Base-by-base conservation (phyloP, 2,888 invertebrate genomes). In the Lutraria lutraria region DNA sequence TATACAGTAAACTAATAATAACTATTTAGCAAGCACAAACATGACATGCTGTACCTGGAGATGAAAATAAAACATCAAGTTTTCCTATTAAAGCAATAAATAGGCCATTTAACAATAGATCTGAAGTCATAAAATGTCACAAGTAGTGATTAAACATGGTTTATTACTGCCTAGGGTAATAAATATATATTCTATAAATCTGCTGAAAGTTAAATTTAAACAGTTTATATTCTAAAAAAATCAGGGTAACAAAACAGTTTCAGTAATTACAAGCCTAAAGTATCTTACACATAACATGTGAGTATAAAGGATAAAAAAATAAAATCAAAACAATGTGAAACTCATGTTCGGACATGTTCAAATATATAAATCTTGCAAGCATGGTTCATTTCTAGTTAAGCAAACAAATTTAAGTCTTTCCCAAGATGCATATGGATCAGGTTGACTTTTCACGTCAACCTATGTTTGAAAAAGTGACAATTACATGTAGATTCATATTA, bases 341-440 rank as follows among this genome's bases (percentile, higher is more conserved):
- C 52, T 68, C 83, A 83, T 83, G 83, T 83, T 53, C 52, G n/a
- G 83, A 72, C 83, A 72, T 83, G 83, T 68, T 68, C 63, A 13
- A 68, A 21, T 4, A 68, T 21, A 1, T n/a, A 4, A 25, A 25
- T 25, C 12, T 13, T 68, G 25, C 25, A 68, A 68, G 63, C 25
- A 68, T 68, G 63, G 10, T 8, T 25, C 63, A 68, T 68, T 25
- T 25, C 63, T 43, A 43, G 4, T 43, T 43, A 4, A 43, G 43
- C 43, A 43, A 2, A 43, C 8, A 43, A 43, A 43, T 8, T 43
- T 43, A 43, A 43, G 43, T 43, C 43, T 43, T 43, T 43, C 8
- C 8, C 43, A 2, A 43, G 43, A 4, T 43, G 43, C 43, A 43
- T 8, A 43, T 43, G 43, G 8, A 43, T 43, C 43, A 43, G 2